Evolutionary conservation across 2,888 invertebrate species (phyloP).

Genomic region (Melanargia galathea): DNA sequence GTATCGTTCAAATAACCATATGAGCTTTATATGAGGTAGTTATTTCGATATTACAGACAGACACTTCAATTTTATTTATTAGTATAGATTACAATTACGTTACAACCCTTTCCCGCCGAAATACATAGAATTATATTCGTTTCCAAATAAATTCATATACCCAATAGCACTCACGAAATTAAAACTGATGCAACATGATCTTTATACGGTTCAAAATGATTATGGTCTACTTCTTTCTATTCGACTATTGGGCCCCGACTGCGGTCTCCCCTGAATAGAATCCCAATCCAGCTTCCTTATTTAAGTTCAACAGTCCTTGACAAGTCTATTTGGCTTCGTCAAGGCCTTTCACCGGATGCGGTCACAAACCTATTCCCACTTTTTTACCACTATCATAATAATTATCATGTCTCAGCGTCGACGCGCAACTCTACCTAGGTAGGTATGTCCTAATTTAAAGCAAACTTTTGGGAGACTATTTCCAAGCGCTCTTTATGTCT

Average conservation of each 20-base stretch:
- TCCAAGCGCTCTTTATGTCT: too few relatives aligned
- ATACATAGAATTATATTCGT: background rate
- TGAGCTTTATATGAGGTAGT: too few relatives aligned
- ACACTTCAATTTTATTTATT: too few relatives aligned
- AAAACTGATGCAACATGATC: conserved; percentile 9
- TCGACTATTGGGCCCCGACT: too few relatives aligned
- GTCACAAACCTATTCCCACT: background rate
- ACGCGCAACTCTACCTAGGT: too few relatives aligned
- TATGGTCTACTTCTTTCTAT: too few relatives aligned
- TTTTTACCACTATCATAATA: background rate
- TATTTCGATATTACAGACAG: too few relatives aligned
- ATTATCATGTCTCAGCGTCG: background rate
- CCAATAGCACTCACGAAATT: conserved; percentile 19
- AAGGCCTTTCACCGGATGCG: background rate
- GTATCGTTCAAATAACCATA: too few relatives aligned
- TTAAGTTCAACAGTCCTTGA: background rate
- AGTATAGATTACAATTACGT: too few relatives aligned
- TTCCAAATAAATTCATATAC: conserved; percentile 6
- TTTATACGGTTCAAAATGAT: background rate
- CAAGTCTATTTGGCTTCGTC: background rate
- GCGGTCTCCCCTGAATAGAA: background rate
- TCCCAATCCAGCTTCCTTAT: background rate
- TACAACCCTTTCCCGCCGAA: too few relatives aligned
- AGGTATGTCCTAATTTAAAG: too few relatives aligned
- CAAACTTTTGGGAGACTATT: too few relatives aligned